Evolutionary conservation across 35 echinoderm and acorn worm genomes (phyloP), one percentile per base, ranked within the genome.

Genomic region (Apostichopus californicus): DNA sequence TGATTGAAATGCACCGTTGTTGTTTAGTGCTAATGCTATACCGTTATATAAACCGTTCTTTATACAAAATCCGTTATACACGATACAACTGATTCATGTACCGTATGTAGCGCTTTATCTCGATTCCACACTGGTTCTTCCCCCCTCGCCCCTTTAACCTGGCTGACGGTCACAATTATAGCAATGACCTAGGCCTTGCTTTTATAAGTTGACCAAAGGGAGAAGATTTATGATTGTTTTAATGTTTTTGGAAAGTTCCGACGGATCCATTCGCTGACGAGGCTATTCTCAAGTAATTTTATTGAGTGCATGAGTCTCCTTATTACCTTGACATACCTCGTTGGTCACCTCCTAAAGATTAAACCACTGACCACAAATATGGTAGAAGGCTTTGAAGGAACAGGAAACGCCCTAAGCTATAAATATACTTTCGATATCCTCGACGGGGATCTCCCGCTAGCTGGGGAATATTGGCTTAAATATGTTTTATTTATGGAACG

Each of bases 161-260:
- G 5, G 64, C 18, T 68, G 1, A 68, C 18, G 11, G 11, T 68
- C 11, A 68, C 64, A 68, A 68, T 68, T 68, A 68, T 68, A 68
- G 64, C 64, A 68, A 68, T 68, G 64, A 68, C 64, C 64, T 68
- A 68, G 64, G 64, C 64, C 64, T 68, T 68, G 64, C 64, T 68
- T 11, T 68, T 18, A 68, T 68, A 46, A 46, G 64, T 68, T 68
- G 64, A 68, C 64, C 64, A 68, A 68, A 2, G 64, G 18, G 64
- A 18, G 18, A 68, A 18, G 64, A 14, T 68, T 68, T 68, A 11
- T 14, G 18, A 68, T 18, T 68, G 64, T 10, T 18, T 68, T 68
- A 14, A 8, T 12, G 18, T 68, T 12, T 68, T 11, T 18, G 64
- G 18, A 9, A 68, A 18, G 18, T 68, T 68, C 64, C 64, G 64